A percentile compares a stretch with the other conserved stretches of the same genome.
phyloP scores from a whole-genome alignment of 2,797 vertebrate species.

The Odontamblyopus rebecca region DNA sequence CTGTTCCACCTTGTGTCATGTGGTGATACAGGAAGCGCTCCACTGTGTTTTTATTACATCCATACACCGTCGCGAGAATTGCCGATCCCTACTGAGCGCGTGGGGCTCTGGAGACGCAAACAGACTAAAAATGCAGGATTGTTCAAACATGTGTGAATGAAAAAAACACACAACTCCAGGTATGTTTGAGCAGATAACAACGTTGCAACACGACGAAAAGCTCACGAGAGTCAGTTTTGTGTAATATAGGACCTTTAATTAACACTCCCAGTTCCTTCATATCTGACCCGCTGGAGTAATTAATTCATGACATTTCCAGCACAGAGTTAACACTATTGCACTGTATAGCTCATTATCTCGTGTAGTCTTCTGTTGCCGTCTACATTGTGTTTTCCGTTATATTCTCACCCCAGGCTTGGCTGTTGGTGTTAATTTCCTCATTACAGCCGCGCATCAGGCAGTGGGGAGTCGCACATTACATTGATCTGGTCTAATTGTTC shows the following conservation, averaged over 20 bases:
- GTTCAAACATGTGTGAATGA: no score
- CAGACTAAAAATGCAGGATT: no score
- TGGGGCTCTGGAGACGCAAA: no score
- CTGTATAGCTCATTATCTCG: conserved; percentile 16
- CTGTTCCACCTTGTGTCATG: no score
- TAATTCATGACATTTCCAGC: neutral
- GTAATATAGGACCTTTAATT: neutral
- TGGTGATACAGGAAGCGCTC: no score
- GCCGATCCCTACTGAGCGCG: no score
- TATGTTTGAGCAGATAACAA: no score
- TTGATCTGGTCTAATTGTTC: conserved; percentile 50
- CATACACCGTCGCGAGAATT: no score
- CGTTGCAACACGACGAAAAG: no score
- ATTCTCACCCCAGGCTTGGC: conserved; percentile 28
- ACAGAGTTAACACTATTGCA: conserved; percentile 1
- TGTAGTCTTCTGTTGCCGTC: neutral
- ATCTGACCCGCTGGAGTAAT: neutral
- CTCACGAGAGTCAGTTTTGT: no score
- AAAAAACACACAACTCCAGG: no score
- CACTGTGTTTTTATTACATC: no score
- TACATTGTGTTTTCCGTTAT: neutral
- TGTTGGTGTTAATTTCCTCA: conserved; percentile 50
- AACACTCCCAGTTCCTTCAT: neutral
- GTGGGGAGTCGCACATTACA: conserved; percentile 48
- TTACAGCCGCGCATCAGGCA: conserved; percentile 53